Conservation (phyloP, 2,797 vertebrate species). For the Lindbergichthys nudifrons region DNA sequence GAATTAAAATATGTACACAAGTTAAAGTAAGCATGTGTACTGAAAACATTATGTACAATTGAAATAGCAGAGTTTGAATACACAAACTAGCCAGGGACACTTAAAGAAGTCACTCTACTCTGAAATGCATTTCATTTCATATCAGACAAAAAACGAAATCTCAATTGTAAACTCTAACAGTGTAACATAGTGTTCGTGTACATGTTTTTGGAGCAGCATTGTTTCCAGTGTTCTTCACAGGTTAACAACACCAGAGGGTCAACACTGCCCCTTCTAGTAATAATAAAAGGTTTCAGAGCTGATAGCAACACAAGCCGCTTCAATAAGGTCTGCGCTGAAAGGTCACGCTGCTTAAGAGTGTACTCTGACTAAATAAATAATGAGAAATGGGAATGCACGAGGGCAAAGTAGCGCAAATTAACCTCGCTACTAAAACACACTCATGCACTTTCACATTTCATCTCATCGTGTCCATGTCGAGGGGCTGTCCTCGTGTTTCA, state of each 20-base stretch:
- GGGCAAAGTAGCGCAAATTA: slow-evolving; percentile 62
- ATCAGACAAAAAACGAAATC: too few relatives aligned
- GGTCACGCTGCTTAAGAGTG: slow-evolving; percentile 67
- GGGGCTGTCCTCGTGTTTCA: slow-evolving; percentile 46
- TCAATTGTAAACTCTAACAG: too few relatives aligned
- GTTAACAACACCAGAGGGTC: slow-evolving; percentile 60
- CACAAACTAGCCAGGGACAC: too few relatives aligned
- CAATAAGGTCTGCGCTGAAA: slow-evolving; percentile 56
- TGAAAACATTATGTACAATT: too few relatives aligned
- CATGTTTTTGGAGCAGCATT: too few relatives aligned
- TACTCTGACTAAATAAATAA: slow-evolving; percentile 76
- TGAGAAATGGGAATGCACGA: slow-evolving; percentile 64
- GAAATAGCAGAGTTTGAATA: too few relatives aligned
- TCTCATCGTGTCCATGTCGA: slow-evolving; percentile 49
- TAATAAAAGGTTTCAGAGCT: slow-evolving; percentile 40
- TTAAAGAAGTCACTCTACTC: too few relatives aligned
- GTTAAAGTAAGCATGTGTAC: too few relatives aligned
- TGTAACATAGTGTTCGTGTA: too few relatives aligned
- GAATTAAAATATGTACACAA: too few relatives aligned
- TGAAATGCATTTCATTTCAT: too few relatives aligned
- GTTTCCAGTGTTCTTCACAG: slow-evolving; percentile 56
- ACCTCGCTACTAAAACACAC: slow-evolving; percentile 30
- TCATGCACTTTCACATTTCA: slow-evolving; percentile 44
- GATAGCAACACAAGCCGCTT: slow-evolving; percentile 39
- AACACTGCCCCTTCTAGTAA: slow-evolving; percentile 23